Evolutionary conservation across 1,140 invertebrate genomes (phyloP).

Genomic region (Drosophila littoralis): DNA sequence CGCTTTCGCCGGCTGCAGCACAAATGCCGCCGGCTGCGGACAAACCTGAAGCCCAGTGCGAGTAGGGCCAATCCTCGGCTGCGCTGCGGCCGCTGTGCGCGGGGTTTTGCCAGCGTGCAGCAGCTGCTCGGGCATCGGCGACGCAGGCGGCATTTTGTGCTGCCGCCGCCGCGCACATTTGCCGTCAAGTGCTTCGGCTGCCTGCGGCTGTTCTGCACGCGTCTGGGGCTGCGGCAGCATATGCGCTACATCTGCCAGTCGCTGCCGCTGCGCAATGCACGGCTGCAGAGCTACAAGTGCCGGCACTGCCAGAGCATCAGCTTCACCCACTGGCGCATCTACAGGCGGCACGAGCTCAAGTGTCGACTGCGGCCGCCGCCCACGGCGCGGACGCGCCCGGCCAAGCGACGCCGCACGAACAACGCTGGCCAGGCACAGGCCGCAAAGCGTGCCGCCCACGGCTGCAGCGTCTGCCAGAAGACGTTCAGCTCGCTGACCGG

Average conservation of each 20-base stretch:
- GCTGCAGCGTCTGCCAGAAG: constrained; percentile 65
- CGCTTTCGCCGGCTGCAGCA: constrained; percentile 53
- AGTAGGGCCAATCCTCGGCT: not conserved
- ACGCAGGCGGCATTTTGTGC: constrained; percentile 34
- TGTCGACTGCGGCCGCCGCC: constrained; percentile 47
- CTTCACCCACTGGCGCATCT: constrained; percentile 77
- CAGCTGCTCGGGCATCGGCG: constrained; percentile 53
- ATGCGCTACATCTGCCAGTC: constrained; percentile 76
- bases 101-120: constrained; percentile 39
- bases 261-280: constrained; percentile 59
- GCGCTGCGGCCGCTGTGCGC: constrained; percentile 41
- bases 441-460: constrained; percentile 24
- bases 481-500: constrained; percentile 64
- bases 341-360: constrained; percentile 67
- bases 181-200: constrained; percentile 61
- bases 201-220: constrained; percentile 51
- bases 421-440: not conserved
- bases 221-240: constrained; percentile 65
- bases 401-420: constrained; percentile 8
- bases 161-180: constrained; percentile 40
- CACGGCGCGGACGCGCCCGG: not conserved
- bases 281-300: constrained; percentile 74
- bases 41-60: not conserved
- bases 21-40: constrained; percentile 43
- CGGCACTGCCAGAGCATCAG: constrained; percentile 65